Percentiles rank a stretch among this genome's conserved stretches.
phyloP scores from a whole-genome alignment of 1,140 invertebrate species.

The Rhopalosiphum maidis region DNA sequence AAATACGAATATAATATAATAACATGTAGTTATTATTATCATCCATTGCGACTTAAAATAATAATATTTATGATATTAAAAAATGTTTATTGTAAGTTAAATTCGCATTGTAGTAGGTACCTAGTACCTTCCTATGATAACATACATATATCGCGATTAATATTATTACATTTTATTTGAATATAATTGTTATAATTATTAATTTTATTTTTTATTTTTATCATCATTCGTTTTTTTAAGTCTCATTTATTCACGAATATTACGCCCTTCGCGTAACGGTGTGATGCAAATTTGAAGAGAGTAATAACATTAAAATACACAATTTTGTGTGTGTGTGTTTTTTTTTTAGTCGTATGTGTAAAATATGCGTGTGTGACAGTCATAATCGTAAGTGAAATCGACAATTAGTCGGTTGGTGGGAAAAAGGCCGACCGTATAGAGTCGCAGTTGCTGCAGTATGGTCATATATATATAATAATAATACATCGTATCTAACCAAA shows the following conservation, averaged over 20 bases:
- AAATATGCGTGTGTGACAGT: neutral
- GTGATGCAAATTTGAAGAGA: neutral
- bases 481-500: neutral
- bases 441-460: neutral
- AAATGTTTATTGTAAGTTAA: neutral
- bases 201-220: neutral
- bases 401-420: neutral
- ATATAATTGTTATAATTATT: neutral
- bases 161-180: neutral
- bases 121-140: neutral
- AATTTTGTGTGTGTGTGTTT: neutral
- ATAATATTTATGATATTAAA: neutral
- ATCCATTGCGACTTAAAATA: neutral
- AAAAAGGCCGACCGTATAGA: neutral
- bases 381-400: neutral
- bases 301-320: neutral
- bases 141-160: neutral
- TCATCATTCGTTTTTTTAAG: neutral
- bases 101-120: neutral
- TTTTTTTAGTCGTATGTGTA: neutral
- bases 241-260: neutral
- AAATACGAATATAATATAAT: neutral
- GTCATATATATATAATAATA: neutral
- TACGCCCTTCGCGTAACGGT: neutral
- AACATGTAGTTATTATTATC: neutral